phyloP scores from a whole-genome alignment of 2,113 vertebrate species.

The Muntiacus reevesi region DNA sequence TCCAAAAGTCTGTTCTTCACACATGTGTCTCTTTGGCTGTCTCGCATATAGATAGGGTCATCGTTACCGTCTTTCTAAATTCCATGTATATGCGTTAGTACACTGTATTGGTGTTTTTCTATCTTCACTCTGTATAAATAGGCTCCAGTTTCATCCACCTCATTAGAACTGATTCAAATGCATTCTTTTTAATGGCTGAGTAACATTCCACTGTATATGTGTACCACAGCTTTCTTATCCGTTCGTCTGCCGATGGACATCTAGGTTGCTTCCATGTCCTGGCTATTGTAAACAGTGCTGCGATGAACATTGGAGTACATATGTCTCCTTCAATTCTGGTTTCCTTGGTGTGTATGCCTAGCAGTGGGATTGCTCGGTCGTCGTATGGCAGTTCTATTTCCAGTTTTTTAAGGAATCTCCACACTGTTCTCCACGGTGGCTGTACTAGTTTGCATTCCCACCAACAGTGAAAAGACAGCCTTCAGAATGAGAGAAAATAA shows the following conservation, averaged over 20 bases:
- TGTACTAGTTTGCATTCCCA: too few species aligned
- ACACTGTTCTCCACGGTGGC: neutral
- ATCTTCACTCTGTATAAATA: neutral
- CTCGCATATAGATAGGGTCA: too few species aligned
- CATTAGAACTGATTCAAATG: neutral
- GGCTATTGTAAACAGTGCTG: neutral
- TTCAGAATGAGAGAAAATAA: neutral
- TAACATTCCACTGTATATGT: too few species aligned
- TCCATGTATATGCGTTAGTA: too few species aligned
- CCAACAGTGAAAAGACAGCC: neutral
- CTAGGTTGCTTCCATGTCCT: neutral
- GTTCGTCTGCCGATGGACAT: neutral
- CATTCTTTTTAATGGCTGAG: too few species aligned
- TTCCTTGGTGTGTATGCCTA: neutral
- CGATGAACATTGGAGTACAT: fast-evolving
- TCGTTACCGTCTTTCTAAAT: too few species aligned
- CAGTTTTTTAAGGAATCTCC: neutral
- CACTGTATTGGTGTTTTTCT: too few species aligned
- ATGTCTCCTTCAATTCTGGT: neutral
- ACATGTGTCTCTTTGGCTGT: too few species aligned
- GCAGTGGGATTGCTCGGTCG: neutral
- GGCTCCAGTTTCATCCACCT: neutral
- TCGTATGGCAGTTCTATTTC: neutral
- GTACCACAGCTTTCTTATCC: neutral
- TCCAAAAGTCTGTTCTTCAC: too few species aligned